phyloP scores from a whole-genome alignment of 2,888 invertebrate species.

The Lingula anatina region DNA sequence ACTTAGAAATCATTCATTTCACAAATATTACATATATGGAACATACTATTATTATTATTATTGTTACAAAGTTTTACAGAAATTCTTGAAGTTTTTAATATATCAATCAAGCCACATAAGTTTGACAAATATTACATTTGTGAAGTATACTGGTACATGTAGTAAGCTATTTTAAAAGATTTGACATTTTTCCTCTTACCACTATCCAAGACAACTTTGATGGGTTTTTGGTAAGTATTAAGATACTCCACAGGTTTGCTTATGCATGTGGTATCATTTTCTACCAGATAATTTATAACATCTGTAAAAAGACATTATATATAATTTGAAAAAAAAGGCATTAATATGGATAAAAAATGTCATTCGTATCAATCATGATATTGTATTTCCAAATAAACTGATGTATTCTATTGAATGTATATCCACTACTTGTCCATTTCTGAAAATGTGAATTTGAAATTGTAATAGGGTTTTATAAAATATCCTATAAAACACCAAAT shows the following conservation, averaged over 20 bases:
- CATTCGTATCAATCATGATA: too few species aligned
- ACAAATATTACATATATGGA: not conserved
- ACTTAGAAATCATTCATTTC: not conserved
- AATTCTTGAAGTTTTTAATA: not conserved
- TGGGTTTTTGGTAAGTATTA: conserved; percentile 32
- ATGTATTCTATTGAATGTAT: too few species aligned
- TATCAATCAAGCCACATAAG: not conserved
- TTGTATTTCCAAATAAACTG: too few species aligned
- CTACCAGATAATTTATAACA: conserved; percentile 33
- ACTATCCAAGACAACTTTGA: conserved; percentile 35
- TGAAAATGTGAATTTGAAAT: too few species aligned
- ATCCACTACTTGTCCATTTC: too few species aligned
- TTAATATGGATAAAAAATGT: not conserved
- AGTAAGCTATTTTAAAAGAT: not conserved
- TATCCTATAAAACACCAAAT: not conserved
- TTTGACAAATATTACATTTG: not conserved
- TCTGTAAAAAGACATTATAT: conserved; percentile 17
- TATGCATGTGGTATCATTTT: conserved; percentile 32
- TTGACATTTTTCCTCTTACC: conserved; percentile 21
- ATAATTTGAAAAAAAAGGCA: not conserved
- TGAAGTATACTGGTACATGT: not conserved
- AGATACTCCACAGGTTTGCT: conserved; percentile 30
- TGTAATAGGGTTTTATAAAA: not conserved
- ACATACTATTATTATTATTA: not conserved
- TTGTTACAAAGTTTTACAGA: not conserved